Base-by-base conservation (phyloP, 2,113 vertebrate species). In the Chionomys nivalis region DNA sequence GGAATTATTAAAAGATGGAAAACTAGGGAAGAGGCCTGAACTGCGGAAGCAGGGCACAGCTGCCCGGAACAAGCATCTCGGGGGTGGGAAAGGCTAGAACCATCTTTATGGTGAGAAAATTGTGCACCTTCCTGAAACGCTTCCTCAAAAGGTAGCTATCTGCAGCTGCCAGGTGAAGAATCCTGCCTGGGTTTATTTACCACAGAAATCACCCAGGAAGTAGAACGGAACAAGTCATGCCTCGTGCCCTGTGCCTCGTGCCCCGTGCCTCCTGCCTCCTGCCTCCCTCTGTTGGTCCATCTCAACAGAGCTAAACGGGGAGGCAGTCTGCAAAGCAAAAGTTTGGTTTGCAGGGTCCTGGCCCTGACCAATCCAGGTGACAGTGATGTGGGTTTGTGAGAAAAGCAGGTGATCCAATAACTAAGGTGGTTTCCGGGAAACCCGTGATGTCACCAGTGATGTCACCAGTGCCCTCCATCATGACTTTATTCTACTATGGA, bases 101-200 rank as follows among this genome's bases (percentile, higher is more conserved):
- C 82, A 33, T 8, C 31, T 96, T 93, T 87, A 24, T 0, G 7
- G 52, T 8, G 52, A 44, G 17, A 81, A 90, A 61, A 68, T 7
- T 0, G 3, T 0, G 0, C 13, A 47, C 4, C 55, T 0, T 5
- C 31, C n/a, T 0, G 0, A 11, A 52, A 33, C 3, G 9, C 55
- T 55, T 33, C 28, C 65, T 77, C 23, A 73, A 19, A 11, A 68
- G 8, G 24, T 26, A 66, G 0, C 33, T 33, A 66, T 0, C n/a
- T 31, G 26, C 49, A 47, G 5, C 31, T 61, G 10, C 11, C 17
- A 0, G 13, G 31, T 13, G 42, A 73, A 39, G 49, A 72, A 49
- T 33, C 0, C 9, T 33, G 31, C 17, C 3, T 12, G 3, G 7
- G 63, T 9, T 14, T 2, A 2, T 17, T 24, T 55, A 55, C 52